Conservation (phyloP, 2,888 invertebrate genomes). For the Leptinotarsa haldemani region DNA sequence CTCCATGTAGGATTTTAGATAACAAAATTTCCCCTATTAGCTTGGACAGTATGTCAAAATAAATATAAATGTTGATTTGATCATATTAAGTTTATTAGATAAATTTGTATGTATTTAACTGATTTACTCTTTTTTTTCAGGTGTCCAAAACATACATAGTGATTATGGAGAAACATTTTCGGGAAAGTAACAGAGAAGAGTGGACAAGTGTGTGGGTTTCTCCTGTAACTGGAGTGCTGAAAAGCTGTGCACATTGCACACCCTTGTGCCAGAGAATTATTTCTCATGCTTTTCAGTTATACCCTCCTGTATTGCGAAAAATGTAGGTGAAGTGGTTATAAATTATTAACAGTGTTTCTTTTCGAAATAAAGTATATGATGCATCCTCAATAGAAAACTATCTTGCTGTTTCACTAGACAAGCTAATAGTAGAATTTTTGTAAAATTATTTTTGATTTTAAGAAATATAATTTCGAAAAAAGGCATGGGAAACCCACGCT, state of each 20-base stretch:
- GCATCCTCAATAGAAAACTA: no score
- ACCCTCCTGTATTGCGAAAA: constrained; percentile 58
- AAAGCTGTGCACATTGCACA: constrained; percentile 58
- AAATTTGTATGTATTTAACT: no score
- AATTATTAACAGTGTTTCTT: neutral
- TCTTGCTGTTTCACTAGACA: no score
- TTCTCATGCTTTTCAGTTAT: constrained; percentile 60
- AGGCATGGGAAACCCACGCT: no score
- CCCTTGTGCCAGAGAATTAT: constrained; percentile 60
- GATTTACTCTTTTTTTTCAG: constrained; percentile 51
- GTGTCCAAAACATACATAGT: constrained; percentile 69
- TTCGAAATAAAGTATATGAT: no score
- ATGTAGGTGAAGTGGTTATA: constrained; percentile 51
- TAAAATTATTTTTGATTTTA: neutral
- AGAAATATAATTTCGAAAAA: neutral
- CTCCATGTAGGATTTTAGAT: no score
- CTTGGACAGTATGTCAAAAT: no score
- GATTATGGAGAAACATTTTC: constrained; percentile 67
- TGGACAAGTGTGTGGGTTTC: constrained; percentile 69
- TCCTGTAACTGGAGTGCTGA: constrained; percentile 50
- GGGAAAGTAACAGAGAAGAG: constrained; percentile 57
- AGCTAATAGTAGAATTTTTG: neutral
- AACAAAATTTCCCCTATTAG: no score
- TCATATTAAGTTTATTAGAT: no score
- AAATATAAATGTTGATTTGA: no score